Evolutionary conservation across 2,888 invertebrate species (phyloP).

Genomic region (Branchipolynoe longqiensis): DNA sequence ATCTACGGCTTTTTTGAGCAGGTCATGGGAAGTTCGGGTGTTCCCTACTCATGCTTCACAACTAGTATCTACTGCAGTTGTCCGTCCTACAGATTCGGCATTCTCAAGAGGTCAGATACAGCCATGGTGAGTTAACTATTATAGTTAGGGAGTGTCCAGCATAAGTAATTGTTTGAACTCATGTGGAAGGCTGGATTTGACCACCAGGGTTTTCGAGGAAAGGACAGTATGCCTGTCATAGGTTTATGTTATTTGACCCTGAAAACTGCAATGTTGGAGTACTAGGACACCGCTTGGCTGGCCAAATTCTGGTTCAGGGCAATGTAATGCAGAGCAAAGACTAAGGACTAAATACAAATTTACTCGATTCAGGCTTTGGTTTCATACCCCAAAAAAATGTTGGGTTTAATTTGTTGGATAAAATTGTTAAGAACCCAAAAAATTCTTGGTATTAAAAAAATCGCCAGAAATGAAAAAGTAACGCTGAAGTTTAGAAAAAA

Average conservation of each 20-base stretch:
- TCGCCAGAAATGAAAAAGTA: too few relatives aligned
- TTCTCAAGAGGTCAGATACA: slow-evolving; percentile 16
- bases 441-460: too few relatives aligned
- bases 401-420: too few relatives aligned
- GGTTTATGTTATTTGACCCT: not conserved
- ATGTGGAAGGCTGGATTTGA: not conserved
- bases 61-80: slow-evolving; percentile 74
- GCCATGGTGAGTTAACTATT: not conserved
- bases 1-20: slow-evolving; percentile 61
- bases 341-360: too few relatives aligned
- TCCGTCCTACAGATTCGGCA: slow-evolving; percentile 72
- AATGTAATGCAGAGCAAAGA: too few relatives aligned
- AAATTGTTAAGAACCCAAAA: too few relatives aligned
- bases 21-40: slow-evolving; percentile 76
- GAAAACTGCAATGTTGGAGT: not conserved
- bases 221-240: not conserved
- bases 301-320: not conserved
- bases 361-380: too few relatives aligned
- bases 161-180: not conserved
- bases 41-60: slow-evolving; percentile 74
- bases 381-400: too few relatives aligned
- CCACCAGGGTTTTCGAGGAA: not conserved
- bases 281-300: not conserved
- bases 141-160: not conserved
- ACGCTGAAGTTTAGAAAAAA: too few relatives aligned